Evolutionary conservation across 2,113 vertebrate genomes (phyloP).

Genomic region (Podarcis cretensis): DNA sequence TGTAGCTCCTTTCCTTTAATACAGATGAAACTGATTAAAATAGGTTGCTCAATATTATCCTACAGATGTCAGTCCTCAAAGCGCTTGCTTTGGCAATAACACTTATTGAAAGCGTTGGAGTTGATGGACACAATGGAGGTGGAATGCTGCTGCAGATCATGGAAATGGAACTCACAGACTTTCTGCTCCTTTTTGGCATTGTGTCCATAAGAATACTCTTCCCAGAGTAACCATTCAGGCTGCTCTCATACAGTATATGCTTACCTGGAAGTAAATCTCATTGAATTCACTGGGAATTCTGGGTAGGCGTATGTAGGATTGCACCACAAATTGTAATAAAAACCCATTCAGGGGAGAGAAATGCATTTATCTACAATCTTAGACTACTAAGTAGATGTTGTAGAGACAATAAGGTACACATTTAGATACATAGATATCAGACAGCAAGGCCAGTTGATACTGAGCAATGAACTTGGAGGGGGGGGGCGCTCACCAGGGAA

Average conservation of each 20-base stretch:
- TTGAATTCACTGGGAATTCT: not conserved
- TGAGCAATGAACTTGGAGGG: not conserved
- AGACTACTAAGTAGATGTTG: not conserved
- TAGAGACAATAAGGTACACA: constrained; percentile 14
- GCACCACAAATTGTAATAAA: not conserved
- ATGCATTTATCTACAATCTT: not conserved
- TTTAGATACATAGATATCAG: not conserved
- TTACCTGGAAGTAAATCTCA: not conserved
- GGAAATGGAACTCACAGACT: not conserved
- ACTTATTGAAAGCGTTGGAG: not conserved
- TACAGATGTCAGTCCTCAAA: not conserved
- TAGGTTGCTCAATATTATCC: not conserved
- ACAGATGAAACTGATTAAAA: not conserved
- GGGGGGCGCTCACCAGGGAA: not conserved
- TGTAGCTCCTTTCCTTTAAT: not conserved
- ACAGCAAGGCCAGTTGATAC: not conserved
- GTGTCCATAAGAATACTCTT: not conserved
- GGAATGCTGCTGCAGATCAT: not conserved
- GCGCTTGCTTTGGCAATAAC: not conserved
- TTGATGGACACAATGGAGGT: not conserved
- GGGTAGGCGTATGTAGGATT: not conserved
- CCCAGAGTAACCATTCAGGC: no score
- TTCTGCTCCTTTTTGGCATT: not conserved
- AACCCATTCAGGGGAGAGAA: not conserved
- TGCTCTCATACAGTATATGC: no score